These are phyloP conservation scores for Rhimphoctona megacephalus DNA, from an alignment of 2,888 invertebrate species.

Conservation along the genomic window DNA sequence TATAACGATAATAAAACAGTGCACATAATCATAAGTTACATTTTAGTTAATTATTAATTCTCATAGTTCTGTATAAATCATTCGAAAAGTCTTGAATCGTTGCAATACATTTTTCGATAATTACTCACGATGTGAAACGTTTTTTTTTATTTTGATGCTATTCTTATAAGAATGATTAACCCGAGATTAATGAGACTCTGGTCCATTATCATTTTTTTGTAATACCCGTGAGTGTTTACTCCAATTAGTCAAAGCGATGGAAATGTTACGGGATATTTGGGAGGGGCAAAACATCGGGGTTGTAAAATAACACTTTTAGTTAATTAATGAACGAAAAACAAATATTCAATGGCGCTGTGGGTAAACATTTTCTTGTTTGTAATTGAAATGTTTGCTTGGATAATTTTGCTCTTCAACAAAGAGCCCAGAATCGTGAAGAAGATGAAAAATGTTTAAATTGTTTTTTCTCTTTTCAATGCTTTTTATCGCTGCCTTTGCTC, in stretches of 20 bases:
- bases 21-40: not conserved
- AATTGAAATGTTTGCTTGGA: not conserved
- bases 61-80: not conserved
- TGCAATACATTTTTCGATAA: not conserved
- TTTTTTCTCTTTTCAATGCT: not conserved
- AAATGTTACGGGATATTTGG: not conserved
- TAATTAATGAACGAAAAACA: not conserved
- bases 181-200: not conserved
- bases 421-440: not conserved
- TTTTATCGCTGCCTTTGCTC: constrained; percentile 3
- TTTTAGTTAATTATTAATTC: not conserved
- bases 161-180: not conserved
- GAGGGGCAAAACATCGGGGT: not conserved
- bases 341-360: not conserved
- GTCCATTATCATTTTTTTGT: not conserved
- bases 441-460: constrained; percentile 1
- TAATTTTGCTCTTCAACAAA: not conserved
- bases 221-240: not conserved
- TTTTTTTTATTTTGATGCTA: not conserved
- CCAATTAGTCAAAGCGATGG: not conserved
- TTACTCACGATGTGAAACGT: not conserved
- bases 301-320: not conserved
- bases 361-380: constrained; percentile 10
- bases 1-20: constrained; percentile 12
- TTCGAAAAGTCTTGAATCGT: not conserved